phyloP scores from a whole-genome alignment of 2,113 vertebrate genomes.

The Phyllopteryx taeniolatus region DNA sequence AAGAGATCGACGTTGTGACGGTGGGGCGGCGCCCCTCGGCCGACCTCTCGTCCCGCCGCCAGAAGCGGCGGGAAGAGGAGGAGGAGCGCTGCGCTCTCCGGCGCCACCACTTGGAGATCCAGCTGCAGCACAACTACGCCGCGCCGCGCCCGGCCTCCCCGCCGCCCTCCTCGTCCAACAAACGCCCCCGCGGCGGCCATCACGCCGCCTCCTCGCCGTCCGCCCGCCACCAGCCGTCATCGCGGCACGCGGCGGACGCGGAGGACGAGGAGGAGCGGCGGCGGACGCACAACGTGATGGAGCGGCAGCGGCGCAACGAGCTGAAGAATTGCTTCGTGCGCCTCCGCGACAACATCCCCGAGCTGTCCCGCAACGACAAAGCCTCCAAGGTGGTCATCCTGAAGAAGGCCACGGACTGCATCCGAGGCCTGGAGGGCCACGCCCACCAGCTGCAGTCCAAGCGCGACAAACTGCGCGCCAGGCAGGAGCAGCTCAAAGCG shows the following conservation, averaged over 20 bases:
- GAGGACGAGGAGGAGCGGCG: constrained; percentile 77
- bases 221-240: constrained; percentile 22
- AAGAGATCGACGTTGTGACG: constrained; percentile 79
- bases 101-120: constrained; percentile 71
- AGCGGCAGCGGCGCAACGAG: constrained; percentile 77
- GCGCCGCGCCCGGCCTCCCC: constrained; percentile 73
- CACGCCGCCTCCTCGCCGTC: constrained; percentile 35
- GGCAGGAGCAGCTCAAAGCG: constrained; percentile 66
- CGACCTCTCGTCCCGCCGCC: constrained; percentile 28
- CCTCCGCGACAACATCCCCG: constrained; percentile 74
- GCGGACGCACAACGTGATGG: constrained; percentile 79
- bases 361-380: constrained; percentile 76
- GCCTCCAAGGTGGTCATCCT: constrained; percentile 80
- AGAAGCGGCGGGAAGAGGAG: constrained; percentile 34
- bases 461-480: constrained; percentile 52
- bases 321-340: constrained; percentile 77
- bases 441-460: constrained; percentile 48
- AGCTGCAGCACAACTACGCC: constrained; percentile 79
- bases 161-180: constrained; percentile 39
- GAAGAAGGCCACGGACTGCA: constrained; percentile 75
- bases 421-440: constrained; percentile 66
- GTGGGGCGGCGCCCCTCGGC: constrained; percentile 59
- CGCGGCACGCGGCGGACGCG: constrained; percentile 36
- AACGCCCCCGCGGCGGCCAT: constrained; percentile 46
- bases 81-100: constrained; percentile 51